Base-by-base conservation (phyloP, 2,113 vertebrate species). In the Malurus cyaneus region DNA sequence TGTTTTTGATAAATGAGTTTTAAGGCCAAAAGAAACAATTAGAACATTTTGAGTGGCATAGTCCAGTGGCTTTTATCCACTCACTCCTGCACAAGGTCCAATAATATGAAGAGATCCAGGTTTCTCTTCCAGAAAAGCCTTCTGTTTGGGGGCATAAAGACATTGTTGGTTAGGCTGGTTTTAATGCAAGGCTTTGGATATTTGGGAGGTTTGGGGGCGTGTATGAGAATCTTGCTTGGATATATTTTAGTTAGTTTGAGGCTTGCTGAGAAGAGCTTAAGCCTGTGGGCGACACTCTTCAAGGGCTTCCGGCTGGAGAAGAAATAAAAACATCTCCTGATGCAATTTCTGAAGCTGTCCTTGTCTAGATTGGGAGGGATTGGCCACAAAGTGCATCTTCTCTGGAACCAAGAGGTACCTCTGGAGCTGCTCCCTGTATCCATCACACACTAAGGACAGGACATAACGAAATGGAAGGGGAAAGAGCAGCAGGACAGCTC, bases 241-340 rank as follows among this genome's bases (percentile, higher is more conserved):
- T 88, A 14, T 83, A 80, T 65, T 94, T 94, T 54, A 67, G 64
- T 86, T 84, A 62, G 59, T 77, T 80, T 93, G 71, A 86, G 50
- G 81, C 59, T 95, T 84, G 19, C 42, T 86, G 65, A 72, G 73
- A 91, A 89, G 65, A 96, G 56, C 56, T 71, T 78, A 59, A 86
- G 76, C 53, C 72, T 71, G 72, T 88, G 56, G 64, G 47, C 3
- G 14, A 78, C 34, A 56, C 9, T 62, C 42, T 80, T 91, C 53
- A 39, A 79, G 61, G 78, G 49, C 31, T 94, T 74, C 80, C 71
- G 61, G 57, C 44, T 60, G 62, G 36, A 77, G 64, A 64, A 72
- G 79, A 93, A 92, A 85, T 64, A 80, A 89, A 95, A 76, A 57
- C 47, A 67, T 47, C 53, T 76, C 41, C 57, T 82, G n/a, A 44